Evolutionary conservation across 2,797 vertebrate genomes (phyloP).

Genomic region (Poeciliopsis paucimaculata): DNA sequence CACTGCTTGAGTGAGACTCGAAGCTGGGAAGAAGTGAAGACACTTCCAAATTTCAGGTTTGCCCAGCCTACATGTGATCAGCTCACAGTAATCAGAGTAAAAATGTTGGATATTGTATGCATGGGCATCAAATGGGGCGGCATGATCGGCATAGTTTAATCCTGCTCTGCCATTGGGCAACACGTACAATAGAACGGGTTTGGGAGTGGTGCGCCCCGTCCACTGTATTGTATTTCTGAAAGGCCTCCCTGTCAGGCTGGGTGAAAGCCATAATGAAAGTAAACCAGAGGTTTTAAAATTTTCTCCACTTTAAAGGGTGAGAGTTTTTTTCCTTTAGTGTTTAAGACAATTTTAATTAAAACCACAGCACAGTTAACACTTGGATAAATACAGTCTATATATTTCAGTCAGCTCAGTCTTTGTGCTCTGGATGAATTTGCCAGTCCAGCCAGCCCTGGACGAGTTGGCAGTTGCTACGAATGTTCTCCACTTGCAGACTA

Average conservation of each 20-base stretch:
- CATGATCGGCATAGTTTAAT: background rate
- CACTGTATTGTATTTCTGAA: background rate
- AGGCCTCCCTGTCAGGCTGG: background rate
- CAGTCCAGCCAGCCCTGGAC: background rate
- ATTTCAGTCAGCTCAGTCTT: background rate
- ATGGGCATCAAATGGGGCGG: too few relatives aligned
- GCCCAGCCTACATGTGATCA: background rate
- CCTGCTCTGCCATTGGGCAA: background rate
- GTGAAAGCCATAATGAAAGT: background rate
- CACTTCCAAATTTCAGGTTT: background rate
- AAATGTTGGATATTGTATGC: background rate
- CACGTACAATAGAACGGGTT: background rate
- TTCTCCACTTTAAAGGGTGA: background rate
- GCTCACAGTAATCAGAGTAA: background rate
- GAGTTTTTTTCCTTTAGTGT: background rate
- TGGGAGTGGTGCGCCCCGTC: background rate
- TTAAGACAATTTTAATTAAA: background rate
- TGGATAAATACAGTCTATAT: background rate
- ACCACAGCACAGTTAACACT: conserved; percentile 6
- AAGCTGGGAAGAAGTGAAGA: background rate
- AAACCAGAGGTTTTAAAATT: background rate
- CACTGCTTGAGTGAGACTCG: background rate
- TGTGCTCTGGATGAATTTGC: background rate
- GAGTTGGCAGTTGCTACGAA: background rate
- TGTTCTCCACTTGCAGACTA: background rate